Conservation (phyloP, 2,888 invertebrate species). For the Spilosoma lubricipeda region DNA sequence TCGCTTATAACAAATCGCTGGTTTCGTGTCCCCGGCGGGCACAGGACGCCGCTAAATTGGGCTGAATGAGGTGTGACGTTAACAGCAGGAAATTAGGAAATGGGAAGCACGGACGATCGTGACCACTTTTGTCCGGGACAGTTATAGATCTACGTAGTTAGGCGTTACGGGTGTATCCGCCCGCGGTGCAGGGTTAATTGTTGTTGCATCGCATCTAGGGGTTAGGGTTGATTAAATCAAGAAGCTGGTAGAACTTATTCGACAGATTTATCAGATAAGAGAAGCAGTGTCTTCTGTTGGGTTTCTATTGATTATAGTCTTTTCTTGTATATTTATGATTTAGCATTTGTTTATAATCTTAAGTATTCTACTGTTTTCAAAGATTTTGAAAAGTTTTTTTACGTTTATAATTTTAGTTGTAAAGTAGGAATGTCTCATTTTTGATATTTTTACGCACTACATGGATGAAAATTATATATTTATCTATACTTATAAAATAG, state of each 20-base stretch:
- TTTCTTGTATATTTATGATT: background rate
- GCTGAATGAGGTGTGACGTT: constrained; percentile 53
- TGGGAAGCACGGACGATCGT: constrained; percentile 51
- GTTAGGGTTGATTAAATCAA: constrained; percentile 5
- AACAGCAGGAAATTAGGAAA: constrained; percentile 55
- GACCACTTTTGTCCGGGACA: constrained; percentile 48
- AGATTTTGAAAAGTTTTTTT: background rate
- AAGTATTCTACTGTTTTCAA: too few relatives aligned
- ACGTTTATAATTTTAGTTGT: too few relatives aligned
- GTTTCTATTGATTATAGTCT: background rate
- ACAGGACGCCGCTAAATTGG: constrained; percentile 56
- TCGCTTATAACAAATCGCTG: constrained; percentile 27
- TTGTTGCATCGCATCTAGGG: constrained; percentile 9
- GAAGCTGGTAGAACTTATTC: background rate
- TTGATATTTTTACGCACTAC: background rate
- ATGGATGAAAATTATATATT: too few relatives aligned
- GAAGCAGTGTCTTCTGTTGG: background rate
- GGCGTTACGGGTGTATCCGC: constrained; percentile 16
- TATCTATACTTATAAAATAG: too few relatives aligned
- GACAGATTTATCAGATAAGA: background rate
- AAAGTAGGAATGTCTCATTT: background rate
- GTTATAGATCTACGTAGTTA: constrained; percentile 39
- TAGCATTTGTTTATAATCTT: background rate
- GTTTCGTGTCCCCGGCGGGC: constrained; percentile 29
- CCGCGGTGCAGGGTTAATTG: constrained; percentile 18